These are phyloP conservation scores for Andrena chrysosceles DNA, from an alignment of 2,888 invertebrate species.

Conservation along the genomic window DNA sequence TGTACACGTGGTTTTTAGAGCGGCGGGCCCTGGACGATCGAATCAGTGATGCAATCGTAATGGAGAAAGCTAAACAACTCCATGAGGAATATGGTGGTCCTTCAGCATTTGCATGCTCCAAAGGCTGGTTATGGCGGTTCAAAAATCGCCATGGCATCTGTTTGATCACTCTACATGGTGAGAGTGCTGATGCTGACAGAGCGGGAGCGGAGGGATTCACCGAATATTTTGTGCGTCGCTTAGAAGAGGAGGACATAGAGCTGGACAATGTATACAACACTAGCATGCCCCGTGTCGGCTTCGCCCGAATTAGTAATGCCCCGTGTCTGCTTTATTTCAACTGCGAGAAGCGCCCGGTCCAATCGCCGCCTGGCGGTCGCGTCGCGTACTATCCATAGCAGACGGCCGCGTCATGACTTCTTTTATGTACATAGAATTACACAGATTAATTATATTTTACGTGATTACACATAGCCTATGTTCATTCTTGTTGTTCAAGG, in stretches of 20 bases:
- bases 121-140: neutral
- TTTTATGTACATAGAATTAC: too few relatives aligned
- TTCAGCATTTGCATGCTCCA: neutral
- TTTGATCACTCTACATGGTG: neutral
- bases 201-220: neutral
- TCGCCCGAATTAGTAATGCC: too few relatives aligned
- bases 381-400: too few relatives aligned
- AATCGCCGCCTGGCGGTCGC: too few relatives aligned
- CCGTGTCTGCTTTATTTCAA: too few relatives aligned
- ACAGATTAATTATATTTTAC: too few relatives aligned
- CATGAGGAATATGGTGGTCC: neutral
- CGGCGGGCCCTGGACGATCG: neutral
- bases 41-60: neutral
- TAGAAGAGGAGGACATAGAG: neutral
- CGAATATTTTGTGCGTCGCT: neutral
- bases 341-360: too few relatives aligned
- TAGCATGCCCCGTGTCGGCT: too few relatives aligned
- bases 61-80: neutral
- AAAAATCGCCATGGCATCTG: neutral
- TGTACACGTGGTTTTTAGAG: slow-evolving; percentile 12
- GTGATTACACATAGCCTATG: too few relatives aligned
- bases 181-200: neutral
- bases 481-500: too few relatives aligned
- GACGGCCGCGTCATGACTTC: too few relatives aligned
- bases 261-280: neutral